Base-by-base conservation (phyloP, 2,797 vertebrate genomes). In the Gymnodraco acuticeps region DNA sequence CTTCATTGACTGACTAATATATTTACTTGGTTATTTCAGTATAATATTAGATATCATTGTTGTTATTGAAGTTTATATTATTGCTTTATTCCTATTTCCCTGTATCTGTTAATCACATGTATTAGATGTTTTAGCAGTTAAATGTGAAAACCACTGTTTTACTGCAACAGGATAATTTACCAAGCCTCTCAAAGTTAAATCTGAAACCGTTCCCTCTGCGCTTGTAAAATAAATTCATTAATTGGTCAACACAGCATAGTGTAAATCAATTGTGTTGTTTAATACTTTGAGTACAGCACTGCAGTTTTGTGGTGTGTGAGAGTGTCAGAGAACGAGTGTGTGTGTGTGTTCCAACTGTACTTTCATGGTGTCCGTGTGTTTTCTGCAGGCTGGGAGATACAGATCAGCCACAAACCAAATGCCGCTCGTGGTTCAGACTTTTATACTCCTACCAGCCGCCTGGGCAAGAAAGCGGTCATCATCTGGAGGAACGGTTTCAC, bases 361-460 rank as follows among this genome's bases (percentile, higher is more conserved):
- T 77, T 69, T 82, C 69, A 64, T 56, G 73, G 64, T 71, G 78
- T 70, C 81, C 58, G 51, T 82, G 68, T 85, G 82, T 86, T 88
- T 77, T 85, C 67, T 69, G 82, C 82, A 65, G 67, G 7, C 63
- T 73, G 73, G 46, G 60, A 77, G 78, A 82, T 82, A 75, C 54
- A 63, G 64, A 81, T 84, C 84, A 75, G 72, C 78, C 85, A 72
- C 73, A 70, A 81, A 72, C 77, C 71, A 66, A 82, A 79, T 16
- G 43, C 71, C 64, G 62, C 69, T 75, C 5, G 46, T 68, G 78
- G 80, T 87, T 51, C 38, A 60, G 55, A 63, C 77, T 78, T 75
- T 76, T 71, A 48, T 75, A 52, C 64, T 77, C 41, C 48, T 27
- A 80, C 63, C 70, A 75, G 70, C 75, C 38, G 42, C 76, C 65